Base-by-base conservation (phyloP, 2,797 vertebrate genomes). In the Taenioides sp. region DNA sequence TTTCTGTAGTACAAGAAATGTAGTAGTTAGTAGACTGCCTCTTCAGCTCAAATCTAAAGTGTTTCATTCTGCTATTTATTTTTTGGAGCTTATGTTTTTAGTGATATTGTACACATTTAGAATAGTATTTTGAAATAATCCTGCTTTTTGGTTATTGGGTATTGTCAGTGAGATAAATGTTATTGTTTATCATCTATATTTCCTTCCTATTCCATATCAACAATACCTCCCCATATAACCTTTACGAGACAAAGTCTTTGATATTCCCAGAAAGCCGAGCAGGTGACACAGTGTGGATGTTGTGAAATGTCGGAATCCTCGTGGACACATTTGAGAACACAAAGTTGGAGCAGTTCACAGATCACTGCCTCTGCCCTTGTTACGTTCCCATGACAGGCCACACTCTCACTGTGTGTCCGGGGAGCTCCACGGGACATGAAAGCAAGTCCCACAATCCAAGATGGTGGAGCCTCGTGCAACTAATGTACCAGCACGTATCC, bases 321-420 rank as follows among this genome's bases (percentile, higher is more conserved):
- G n/a, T 43, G 14, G 72, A 62, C 49, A 55, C 43, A 31, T 5
- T 2, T 52, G 69, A 72, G 78, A 79, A 75, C 58, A 69, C 74
- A 82, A 70, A 77, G 60, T 28, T 71, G 31, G 60, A 70, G 47
- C 60, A 23, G 40, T 76, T 81, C 37, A 76, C 58, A 40, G 74
- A 74, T 73, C 72, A 73, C 73, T 69, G 64, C 37, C 0, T 34
- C 43, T 75, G 62, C 65, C 67, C 77, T 82, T 79, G 72, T 83
- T 82, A 76, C 85, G 78, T 80, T 68, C 70, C 67, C 63, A 28
- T 81, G 72, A 72, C 79, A 78, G 84, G 83, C 83, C 86, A 84
- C 70, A 79, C 20, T 49, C 61, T 62, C 69, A 77, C 40, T 69
- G 63, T 80, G 78, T 73, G 74, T 76, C 25, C 70, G 18, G 47